Evolutionary conservation across 2,797 vertebrate genomes (phyloP), one percentile per base, ranked within the genome.

Genomic region (Eleutherodactylus coqui): DNA sequence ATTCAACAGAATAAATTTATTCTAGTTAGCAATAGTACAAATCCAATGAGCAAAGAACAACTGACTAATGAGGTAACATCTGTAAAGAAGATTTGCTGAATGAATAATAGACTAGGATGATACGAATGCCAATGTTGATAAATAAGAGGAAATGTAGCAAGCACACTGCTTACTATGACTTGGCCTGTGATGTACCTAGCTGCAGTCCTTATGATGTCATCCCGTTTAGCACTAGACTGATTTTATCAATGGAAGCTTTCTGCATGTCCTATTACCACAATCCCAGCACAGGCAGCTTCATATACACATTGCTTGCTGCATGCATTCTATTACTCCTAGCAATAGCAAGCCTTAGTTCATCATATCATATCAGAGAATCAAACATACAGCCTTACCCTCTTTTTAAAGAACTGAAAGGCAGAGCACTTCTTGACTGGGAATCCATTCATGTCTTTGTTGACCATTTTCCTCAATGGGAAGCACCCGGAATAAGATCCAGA

Each of bases 341-440:
- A 76, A 53, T 55, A 83, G 72, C 32, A 82, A 75, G 29, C 16
- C 27, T 49, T 32, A 60, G 27, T 36, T n/a, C n/a, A n/a, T 75
- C 38, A 60, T n/a, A 58, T n/a, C 19, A 90, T 87, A 53, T 88
- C 85, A 90, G 19, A 75, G 32, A 75, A 78, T 41, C 60, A 64
- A 87, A 53, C 87, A 90, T 82, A 82, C 83, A 88, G 89, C 70
- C 97, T 97, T 95, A 99, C 97, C 97, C 97, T 97, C 89, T 97
- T 97, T 93, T 99, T 99, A 92, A 99, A 97, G 93, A 98, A 98
- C 90, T 98, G 97, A 92, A 98, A 99, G 89, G 97, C 97, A 85
- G 97, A 98, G 88, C 97, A 98, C 92, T 98, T 98, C 96, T 98
- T 98, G 92, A 97, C 97, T 91, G 97, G 97, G 92, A 99, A 99